phyloP scores from a whole-genome alignment of 2,113 vertebrate species.

The Paramisgurnus dabryanus region DNA sequence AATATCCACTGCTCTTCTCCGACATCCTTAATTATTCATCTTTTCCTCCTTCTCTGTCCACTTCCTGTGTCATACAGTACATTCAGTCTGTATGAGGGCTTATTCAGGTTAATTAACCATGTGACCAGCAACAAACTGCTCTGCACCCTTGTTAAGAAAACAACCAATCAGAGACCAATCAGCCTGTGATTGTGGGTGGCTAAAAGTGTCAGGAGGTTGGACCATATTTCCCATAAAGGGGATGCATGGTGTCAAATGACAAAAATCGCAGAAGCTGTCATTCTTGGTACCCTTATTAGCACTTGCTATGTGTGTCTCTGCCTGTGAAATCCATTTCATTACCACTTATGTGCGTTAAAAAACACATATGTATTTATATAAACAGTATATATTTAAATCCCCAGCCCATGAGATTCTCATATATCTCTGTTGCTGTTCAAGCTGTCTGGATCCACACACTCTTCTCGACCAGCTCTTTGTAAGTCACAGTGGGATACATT shows the following conservation, averaged over 20 bases:
- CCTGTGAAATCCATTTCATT: background rate
- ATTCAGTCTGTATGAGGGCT: background rate
- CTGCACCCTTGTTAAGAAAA: background rate
- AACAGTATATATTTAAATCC: background rate
- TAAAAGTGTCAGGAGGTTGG: slow-evolving; percentile 33
- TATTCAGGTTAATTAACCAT: background rate
- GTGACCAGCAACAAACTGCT: background rate
- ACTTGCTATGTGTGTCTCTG: background rate
- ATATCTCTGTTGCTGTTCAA: background rate
- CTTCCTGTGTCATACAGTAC: background rate
- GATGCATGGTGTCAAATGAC: background rate
- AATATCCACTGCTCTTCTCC: background rate
- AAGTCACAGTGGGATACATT: slow-evolving; percentile 9
- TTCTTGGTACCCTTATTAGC: slow-evolving; percentile 25
- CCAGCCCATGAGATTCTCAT: background rate
- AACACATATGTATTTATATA: background rate
- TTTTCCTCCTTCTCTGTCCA: background rate
- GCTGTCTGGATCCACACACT: background rate
- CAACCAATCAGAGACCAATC: background rate
- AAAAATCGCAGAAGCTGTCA: slow-evolving; percentile 6
- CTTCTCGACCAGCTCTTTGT: background rate
- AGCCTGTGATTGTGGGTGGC: slow-evolving; percentile 7
- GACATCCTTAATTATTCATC: background rate
- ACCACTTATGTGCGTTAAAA: background rate
- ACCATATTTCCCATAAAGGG: background rate